phyloP scores from a whole-genome alignment of 2,797 vertebrate species.

The Clarias fuscus region DNA sequence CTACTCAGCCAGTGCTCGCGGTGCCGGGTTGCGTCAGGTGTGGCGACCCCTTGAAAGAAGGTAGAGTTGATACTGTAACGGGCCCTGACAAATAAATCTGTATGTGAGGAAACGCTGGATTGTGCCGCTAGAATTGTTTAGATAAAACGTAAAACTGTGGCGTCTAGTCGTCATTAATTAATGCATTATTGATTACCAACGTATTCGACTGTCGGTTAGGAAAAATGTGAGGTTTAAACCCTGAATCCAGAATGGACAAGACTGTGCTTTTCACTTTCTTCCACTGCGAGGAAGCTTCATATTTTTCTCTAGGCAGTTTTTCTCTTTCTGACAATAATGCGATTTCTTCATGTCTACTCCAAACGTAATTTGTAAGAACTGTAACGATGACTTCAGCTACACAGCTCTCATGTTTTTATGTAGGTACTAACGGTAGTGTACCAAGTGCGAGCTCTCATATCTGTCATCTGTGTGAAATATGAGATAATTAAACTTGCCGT shows the following conservation, averaged over 20 bases:
- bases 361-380: background rate
- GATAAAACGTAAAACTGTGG: no score
- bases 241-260: background rate
- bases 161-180: no score
- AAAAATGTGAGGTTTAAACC: no score
- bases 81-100: no score
- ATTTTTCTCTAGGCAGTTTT: background rate
- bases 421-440: background rate
- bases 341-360: background rate
- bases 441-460: background rate
- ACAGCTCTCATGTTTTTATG: background rate
- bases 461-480: background rate
- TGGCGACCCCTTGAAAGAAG: no score
- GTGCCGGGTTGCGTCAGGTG: no score
- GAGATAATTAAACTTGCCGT: conserved; percentile 8
- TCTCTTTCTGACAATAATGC: background rate
- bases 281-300: background rate
- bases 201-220: no score
- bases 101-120: no score
- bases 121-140: no score
- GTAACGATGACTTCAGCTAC: background rate
- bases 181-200: no score
- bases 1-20: no score
- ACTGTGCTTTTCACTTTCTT: background rate
- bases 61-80: no score